These are phyloP conservation scores for Ictidomys tridecemlineatus DNA, from an alignment of 2,113 vertebrate species.

Conservation along the genomic window DNA sequence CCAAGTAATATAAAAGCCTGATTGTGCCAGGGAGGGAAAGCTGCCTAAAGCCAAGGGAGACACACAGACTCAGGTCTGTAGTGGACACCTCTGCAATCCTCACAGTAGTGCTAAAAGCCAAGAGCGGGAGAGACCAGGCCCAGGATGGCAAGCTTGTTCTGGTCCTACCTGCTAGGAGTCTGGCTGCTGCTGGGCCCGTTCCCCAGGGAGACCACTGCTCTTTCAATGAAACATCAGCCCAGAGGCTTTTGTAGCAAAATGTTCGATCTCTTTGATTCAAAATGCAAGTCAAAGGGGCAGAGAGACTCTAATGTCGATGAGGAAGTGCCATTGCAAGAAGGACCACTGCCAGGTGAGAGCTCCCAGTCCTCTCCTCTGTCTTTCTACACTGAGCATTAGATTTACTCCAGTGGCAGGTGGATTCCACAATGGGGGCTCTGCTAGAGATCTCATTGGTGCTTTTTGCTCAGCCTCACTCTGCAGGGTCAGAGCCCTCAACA, in stretches of 20 bases:
- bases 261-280: too few species aligned
- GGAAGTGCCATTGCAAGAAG: background rate
- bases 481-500: background rate
- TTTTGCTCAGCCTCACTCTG: too few species aligned
- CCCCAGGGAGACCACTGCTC: background rate
- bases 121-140: background rate
- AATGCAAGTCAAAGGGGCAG: background rate
- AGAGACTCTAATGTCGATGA: fast-evolving
- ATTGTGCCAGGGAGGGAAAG: background rate
- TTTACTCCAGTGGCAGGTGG: background rate
- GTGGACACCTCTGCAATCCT: background rate
- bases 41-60: background rate
- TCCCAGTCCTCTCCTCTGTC: background rate
- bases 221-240: background rate
- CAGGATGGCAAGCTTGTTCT: constrained; percentile 79
- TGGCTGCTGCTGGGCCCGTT: constrained; percentile 78
- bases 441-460: background rate
- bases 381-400: background rate
- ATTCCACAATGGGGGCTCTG: fast-evolving
- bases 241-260: too few species aligned
- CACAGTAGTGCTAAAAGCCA: background rate
- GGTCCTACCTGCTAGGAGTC: constrained; percentile 80
- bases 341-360: constrained; percentile 62
- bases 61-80: background rate
- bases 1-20: constrained; percentile 54